Evolutionary conservation across 2,888 invertebrate species (phyloP).

Genomic region (Mythimna ferrago): DNA sequence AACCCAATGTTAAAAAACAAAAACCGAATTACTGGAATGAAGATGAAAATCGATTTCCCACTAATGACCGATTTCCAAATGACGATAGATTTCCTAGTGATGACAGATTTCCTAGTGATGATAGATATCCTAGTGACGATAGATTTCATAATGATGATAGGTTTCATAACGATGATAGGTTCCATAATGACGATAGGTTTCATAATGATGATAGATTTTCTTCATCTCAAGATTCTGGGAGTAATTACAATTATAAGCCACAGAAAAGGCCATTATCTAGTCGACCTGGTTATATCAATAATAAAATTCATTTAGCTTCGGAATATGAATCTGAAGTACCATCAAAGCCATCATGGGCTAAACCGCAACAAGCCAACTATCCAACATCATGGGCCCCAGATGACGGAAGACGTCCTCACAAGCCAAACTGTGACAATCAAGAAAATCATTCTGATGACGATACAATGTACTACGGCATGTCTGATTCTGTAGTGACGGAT

Average conservation of each 20-base stretch:
- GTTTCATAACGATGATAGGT: slow-evolving; percentile 53
- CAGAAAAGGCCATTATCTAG: slow-evolving; percentile 80
- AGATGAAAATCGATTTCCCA: slow-evolving; percentile 78
- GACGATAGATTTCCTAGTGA: slow-evolving; percentile 62
- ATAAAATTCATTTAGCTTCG: slow-evolving; percentile 79
- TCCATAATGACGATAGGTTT: slow-evolving; percentile 48
- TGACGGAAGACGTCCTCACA: slow-evolving; percentile 83
- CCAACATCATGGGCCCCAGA: slow-evolving; percentile 84
- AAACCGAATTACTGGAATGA: slow-evolving; percentile 86
- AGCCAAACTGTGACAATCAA: slow-evolving; percentile 85
- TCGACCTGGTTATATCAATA: slow-evolving; percentile 84
- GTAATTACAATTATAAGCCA: slow-evolving; percentile 74
- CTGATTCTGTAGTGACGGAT: slow-evolving; percentile 87
- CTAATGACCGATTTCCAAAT: slow-evolving; percentile 56
- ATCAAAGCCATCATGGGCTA: slow-evolving; percentile 84
- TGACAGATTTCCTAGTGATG: slow-evolving; percentile 53
- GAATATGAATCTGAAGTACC: slow-evolving; percentile 84
- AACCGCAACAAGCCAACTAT: slow-evolving; percentile 76
- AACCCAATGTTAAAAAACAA: slow-evolving; percentile 91
- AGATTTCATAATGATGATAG: slow-evolving; percentile 49
- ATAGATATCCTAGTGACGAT: slow-evolving; percentile 50
- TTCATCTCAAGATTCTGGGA: slow-evolving; percentile 75
- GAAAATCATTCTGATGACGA: slow-evolving; percentile 79
- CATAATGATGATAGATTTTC: slow-evolving; percentile 59
- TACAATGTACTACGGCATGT: slow-evolving; percentile 81